A percentile compares a stretch with the other conserved stretches of the same genome.
Conservation (phyloP, 2,797 vertebrate species). For the Xiphophorus birchmanni region DNA sequence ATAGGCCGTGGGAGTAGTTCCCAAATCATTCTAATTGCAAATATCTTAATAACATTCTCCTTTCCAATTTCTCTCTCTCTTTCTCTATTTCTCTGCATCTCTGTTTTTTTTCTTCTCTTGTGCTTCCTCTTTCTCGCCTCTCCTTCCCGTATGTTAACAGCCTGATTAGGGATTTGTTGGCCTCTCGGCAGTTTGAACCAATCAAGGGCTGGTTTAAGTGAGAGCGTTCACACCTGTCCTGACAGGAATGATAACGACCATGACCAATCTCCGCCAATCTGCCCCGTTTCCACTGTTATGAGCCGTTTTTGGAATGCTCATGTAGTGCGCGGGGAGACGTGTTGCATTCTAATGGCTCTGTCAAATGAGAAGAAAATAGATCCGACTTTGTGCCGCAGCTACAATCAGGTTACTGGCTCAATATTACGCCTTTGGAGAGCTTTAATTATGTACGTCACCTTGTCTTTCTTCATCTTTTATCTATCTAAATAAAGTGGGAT, state of each 20-base stretch:
- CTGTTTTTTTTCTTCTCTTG: slow-evolving; percentile 21
- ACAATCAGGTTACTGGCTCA: background rate
- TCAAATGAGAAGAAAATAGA: slow-evolving; percentile 10
- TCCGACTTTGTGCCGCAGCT: background rate
- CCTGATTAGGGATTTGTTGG: slow-evolving; percentile 72
- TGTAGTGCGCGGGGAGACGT: slow-evolving; percentile 19
- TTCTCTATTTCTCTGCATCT: background rate
- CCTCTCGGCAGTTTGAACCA: slow-evolving; percentile 70
- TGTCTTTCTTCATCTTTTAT: background rate
- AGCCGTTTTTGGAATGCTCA: slow-evolving; percentile 52
- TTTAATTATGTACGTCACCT: background rate
- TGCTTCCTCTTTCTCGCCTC: slow-evolving; percentile 25
- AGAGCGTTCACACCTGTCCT: slow-evolving; percentile 69
- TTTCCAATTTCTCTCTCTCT: slow-evolving; percentile 31
- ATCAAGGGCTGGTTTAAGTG: slow-evolving; percentile 70
- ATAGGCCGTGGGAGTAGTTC: slow-evolving; percentile 24
- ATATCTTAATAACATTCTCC: slow-evolving; percentile 50
- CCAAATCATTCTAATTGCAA: slow-evolving; percentile 39
- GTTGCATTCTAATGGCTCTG: slow-evolving; percentile 39
- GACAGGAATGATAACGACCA: slow-evolving; percentile 73
- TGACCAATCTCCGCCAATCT: slow-evolving; percentile 52
- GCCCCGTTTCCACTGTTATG: slow-evolving; percentile 51
- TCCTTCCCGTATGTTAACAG: slow-evolving; percentile 59
- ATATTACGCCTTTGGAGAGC: background rate
- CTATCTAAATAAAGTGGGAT: background rate